Evolutionary conservation across 2,797 vertebrate species (phyloP).

Genomic region (Micromesistius poutassou): DNA sequence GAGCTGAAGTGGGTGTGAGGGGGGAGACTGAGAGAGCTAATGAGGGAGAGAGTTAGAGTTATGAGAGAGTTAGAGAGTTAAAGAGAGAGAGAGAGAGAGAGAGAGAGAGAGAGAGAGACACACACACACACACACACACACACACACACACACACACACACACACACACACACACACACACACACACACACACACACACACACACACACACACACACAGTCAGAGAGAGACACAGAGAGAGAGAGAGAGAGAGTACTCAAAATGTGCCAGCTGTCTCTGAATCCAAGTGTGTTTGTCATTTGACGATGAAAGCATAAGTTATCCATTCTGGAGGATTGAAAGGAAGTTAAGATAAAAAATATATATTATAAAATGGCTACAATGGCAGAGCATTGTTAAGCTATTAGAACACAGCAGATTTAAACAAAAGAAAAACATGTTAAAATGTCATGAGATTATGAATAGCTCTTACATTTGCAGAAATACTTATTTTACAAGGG

Average conservation of each 20-base stretch:
- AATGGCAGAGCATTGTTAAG: neutral
- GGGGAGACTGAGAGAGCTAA: neutral
- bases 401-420: neutral
- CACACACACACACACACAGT: too few relatives aligned
- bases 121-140: too few relatives aligned
- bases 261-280: neutral
- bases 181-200: too few relatives aligned
- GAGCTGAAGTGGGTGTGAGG: conserved; percentile 16
- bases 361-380: neutral
- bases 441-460: neutral
- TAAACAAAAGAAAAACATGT: neutral
- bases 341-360: neutral
- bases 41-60: neutral
- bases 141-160: too few relatives aligned
- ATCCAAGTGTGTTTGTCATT: neutral
- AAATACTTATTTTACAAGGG: neutral
- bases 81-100: too few relatives aligned
- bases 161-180: too few relatives aligned
- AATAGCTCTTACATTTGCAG: neutral
- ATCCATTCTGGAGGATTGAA: neutral
- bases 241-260: neutral
- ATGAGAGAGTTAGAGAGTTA: too few relatives aligned
- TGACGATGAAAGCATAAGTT: neutral
- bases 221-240: neutral
- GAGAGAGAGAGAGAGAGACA: too few relatives aligned